phyloP scores from a whole-genome alignment of 2,888 invertebrate species.

The Frankliniella intonsa region DNA sequence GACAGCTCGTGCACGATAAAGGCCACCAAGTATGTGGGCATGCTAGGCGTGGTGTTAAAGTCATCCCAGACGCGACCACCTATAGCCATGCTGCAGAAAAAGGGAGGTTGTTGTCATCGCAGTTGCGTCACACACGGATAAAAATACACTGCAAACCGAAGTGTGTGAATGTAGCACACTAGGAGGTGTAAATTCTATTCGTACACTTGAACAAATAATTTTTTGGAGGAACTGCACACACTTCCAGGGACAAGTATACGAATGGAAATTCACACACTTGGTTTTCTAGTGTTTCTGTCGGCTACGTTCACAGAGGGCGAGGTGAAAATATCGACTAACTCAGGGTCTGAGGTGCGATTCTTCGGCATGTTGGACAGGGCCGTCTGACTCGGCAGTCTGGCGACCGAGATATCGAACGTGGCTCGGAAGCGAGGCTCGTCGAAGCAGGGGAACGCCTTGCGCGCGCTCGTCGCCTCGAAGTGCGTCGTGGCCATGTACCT shows the following conservation, averaged over 20 bases:
- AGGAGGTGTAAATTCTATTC: not conserved
- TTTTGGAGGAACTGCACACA: no score
- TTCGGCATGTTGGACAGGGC: slow-evolving; percentile 14
- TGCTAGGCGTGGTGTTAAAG: not conserved
- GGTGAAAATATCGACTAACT: not conserved
- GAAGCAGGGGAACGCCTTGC: slow-evolving; percentile 16
- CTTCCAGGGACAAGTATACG: no score
- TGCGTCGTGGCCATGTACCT: slow-evolving; percentile 18
- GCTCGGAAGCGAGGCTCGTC: slow-evolving; percentile 10
- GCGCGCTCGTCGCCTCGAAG: slow-evolving; percentile 15
- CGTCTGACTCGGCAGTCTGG: not conserved
- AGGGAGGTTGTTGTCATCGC: no score
- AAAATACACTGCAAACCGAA: not conserved
- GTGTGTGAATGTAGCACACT: not conserved
- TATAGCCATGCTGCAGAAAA: not conserved
- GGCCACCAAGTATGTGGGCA: slow-evolving; percentile 15
- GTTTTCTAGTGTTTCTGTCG: not conserved
- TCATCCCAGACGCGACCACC: not conserved
- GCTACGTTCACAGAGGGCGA: not conserved
- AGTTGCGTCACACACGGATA: no score
- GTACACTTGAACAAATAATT: no score
- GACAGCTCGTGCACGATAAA: slow-evolving; percentile 1
- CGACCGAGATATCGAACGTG: slow-evolving; percentile 2
- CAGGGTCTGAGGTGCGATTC: not conserved
- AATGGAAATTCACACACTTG: no score